Conservation (phyloP, 2,113 vertebrate species). For the Strix uralensis region DNA sequence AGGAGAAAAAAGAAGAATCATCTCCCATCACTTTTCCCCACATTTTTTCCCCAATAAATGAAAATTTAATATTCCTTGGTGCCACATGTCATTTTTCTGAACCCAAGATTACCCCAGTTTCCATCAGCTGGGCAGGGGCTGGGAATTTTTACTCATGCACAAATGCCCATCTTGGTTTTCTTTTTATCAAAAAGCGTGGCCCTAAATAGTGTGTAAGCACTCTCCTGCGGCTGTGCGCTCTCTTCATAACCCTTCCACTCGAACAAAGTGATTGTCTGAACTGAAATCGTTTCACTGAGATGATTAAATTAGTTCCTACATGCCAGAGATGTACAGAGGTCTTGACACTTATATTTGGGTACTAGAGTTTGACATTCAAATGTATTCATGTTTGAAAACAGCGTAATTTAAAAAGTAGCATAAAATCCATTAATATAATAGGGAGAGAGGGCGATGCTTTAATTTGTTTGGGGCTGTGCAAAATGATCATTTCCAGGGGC, state of each 20-base stretch:
- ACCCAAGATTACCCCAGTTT: neutral
- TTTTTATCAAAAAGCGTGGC: neutral
- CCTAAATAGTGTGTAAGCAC: neutral
- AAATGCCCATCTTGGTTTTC: neutral
- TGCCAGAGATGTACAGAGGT: conserved; percentile 47
- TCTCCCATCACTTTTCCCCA: neutral
- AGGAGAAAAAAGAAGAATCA: neutral
- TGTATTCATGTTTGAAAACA: conserved; percentile 54
- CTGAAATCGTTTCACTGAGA: conserved; percentile 44
- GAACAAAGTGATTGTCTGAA: conserved; percentile 50
- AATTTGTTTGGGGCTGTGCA: neutral
- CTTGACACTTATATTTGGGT: conserved; percentile 64
- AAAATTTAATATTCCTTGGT: neutral
- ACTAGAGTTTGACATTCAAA: conserved; percentile 57
- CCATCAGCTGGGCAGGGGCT: neutral
- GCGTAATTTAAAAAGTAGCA: conserved; percentile 40
- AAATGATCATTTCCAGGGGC: neutral
- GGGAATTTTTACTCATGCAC: neutral
- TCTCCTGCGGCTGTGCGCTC: neutral
- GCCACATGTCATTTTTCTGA: neutral
- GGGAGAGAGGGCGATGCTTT: neutral
- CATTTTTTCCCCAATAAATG: neutral
- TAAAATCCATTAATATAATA: conserved; percentile 51
- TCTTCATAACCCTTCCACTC: conserved; percentile 53
- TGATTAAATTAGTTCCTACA: conserved; percentile 68